Base-by-base conservation (phyloP, 2,113 vertebrate species). In the Cercopithecus mona region DNA sequence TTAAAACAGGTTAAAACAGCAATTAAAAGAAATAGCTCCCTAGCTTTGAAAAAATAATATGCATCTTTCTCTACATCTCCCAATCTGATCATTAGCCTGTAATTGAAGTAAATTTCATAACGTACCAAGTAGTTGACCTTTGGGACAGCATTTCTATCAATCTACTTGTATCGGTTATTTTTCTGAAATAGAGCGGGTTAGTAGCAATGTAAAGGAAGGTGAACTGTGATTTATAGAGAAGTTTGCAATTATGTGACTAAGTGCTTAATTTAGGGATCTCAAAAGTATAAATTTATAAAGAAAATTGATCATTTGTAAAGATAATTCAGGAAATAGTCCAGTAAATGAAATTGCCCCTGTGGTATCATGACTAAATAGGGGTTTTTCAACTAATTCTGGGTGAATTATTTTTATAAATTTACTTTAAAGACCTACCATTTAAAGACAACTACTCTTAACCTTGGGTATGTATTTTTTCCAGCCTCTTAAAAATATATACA, bases 1-100 rank as follows among this genome's bases (percentile, higher is more conserved):
- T 96, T 12, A 94, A 97, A 97, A 97, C 94, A 68, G 30, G 32
- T 96, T 12, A 94, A 97, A 97, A 97, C 94, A 68, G 30, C 82
- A 92, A 61, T 75, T 43, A 88, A 88, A 87, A 89, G 59, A 97
- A 98, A 98, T 32, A 75, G 57, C 75, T 93, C 32, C 93, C 40
- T 82, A 93, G 87, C 59, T 88, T 86, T 66, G 3, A 84, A n/a
- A 88, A 91, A 92, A 82, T 72, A 85, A 80, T 16, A 0, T 64
- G n/a, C 13, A 6, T 94, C 50, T 52, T 76, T 93, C 40, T 94
- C 48, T 83, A 55, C 55, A 75, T 86, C 72, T 45, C 64, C 72
- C 40, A 72, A 4, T 80, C 61, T 73, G 52, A 50, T 90, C 81
- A 40, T 94, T 94, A 90, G 7, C 45, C 84, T 92, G 50, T 66